Conservation (phyloP, 2,888 invertebrate species). For the Ophion ventricosus region DNA sequence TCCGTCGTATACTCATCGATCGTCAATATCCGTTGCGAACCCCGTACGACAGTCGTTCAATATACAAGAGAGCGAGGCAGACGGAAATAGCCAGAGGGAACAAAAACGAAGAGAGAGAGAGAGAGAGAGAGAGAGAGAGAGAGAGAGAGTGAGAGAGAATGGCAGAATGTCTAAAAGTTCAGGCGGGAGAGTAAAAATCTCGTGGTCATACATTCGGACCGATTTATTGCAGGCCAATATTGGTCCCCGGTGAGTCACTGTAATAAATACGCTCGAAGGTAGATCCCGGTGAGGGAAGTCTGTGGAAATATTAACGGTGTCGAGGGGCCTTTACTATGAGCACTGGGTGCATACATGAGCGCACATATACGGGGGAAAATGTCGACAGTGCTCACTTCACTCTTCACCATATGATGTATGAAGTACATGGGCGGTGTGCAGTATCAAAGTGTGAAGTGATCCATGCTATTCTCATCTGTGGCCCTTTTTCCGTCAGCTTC, state of each 20-base stretch:
- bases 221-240: slow-evolving; percentile 65
- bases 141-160: slow-evolving; percentile 1
- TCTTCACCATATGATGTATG: slow-evolving; percentile 8
- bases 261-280: slow-evolving; percentile 60
- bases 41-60: slow-evolving; percentile 35
- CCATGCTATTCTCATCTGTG: background rate
- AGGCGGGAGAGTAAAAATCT: slow-evolving; percentile 46
- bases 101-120: slow-evolving; percentile 11
- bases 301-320: slow-evolving; percentile 67
- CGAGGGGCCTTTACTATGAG: slow-evolving; percentile 39
- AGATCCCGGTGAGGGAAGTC: slow-evolving; percentile 58
- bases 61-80: slow-evolving; percentile 12
- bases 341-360: background rate
- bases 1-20: slow-evolving; percentile 58
- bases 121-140: slow-evolving; percentile 16
- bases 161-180: slow-evolving; percentile 34
- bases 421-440: slow-evolving; percentile 9
- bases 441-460: background rate
- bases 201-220: slow-evolving; percentile 52
- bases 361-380: background rate
- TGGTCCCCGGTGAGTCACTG: slow-evolving; percentile 47
- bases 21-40: slow-evolving; percentile 46
- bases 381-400: background rate
- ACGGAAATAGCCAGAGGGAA: background rate
- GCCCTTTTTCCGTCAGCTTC: background rate